A percentile compares a stretch with the other conserved stretches of the same genome.
These are phyloP conservation scores for Gymnothorax reevesii DNA, from an alignment of 2,797 vertebrate genomes.

Conservation along the genomic window DNA sequence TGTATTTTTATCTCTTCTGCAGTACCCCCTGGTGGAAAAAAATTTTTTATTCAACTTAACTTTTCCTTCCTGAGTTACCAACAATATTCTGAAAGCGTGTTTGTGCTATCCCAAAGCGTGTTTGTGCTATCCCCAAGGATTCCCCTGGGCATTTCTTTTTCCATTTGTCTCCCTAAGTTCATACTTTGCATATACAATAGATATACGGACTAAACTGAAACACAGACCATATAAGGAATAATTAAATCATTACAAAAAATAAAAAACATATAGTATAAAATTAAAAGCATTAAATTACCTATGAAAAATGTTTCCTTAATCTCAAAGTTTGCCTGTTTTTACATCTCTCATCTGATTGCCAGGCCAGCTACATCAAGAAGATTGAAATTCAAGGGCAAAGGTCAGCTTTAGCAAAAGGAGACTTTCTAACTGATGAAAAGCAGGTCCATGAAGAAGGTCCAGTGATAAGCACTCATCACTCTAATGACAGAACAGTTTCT, in stretches of 20 bases:
- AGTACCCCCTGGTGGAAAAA: not conserved
- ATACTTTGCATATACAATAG: not conserved
- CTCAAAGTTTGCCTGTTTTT: not conserved
- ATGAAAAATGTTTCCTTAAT: too few species aligned
- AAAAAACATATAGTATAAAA: not conserved
- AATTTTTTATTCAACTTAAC: not conserved
- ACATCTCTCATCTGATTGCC: not conserved
- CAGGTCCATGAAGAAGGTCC: slow-evolving; percentile 43
- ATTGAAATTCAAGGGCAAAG: slow-evolving; percentile 54
- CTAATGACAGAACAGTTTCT: slow-evolving; percentile 44
- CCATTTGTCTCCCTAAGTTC: not conserved
- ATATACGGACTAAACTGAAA: not conserved
- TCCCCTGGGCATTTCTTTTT: not conserved
- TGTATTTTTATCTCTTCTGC: not conserved
- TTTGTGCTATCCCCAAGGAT: not conserved
- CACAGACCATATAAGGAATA: not conserved
- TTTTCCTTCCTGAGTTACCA: not conserved
- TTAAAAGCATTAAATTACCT: too few species aligned
- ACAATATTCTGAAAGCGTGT: not conserved
- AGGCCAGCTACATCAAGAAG: not conserved
- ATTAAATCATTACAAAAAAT: not conserved
- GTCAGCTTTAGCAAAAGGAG: slow-evolving; percentile 62
- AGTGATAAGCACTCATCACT: not conserved
- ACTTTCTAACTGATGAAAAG: slow-evolving; percentile 47
- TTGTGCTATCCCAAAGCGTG: not conserved